Conservation (phyloP, 2,888 invertebrate genomes). For the Polymixis lichenea region DNA sequence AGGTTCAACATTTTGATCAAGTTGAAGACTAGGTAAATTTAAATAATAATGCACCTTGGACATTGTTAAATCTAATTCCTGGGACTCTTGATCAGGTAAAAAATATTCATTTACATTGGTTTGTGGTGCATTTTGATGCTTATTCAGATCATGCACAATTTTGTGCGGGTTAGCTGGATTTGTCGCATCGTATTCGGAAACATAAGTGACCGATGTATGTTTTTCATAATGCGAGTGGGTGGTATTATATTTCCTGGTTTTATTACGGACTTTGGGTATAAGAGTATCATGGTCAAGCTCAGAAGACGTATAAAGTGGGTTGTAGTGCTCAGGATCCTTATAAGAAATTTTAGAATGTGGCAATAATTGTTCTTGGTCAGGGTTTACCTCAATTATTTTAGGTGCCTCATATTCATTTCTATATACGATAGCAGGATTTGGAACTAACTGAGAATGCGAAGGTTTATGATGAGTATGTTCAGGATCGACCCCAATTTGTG, state of each 20-base stretch:
- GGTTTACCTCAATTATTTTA: constrained; percentile 6
- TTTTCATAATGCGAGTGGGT: constrained; percentile 19
- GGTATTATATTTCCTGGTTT: constrained; percentile 15
- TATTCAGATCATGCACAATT: not conserved
- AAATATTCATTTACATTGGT: not conserved
- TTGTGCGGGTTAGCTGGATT: not conserved
- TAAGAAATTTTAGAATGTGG: not conserved
- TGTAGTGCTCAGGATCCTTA: not conserved
- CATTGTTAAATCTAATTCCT: constrained; percentile 6
- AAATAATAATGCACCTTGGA: constrained; percentile 25
- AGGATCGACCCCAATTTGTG: not conserved
- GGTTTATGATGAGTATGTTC: constrained; percentile 1
- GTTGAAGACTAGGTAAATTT: constrained; percentile 9
- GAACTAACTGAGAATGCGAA: not conserved
- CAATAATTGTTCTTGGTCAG: not conserved
- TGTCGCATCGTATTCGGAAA: constrained; percentile 5
- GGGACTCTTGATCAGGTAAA: constrained; percentile 8
- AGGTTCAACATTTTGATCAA: not conserved
- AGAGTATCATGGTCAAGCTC: not conserved
- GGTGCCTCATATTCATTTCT: constrained; percentile 19
- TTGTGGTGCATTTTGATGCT: not conserved
- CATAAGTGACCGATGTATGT: constrained; percentile 5
- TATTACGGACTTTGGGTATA: not conserved
- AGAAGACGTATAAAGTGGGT: not conserved
- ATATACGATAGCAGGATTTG: constrained; percentile 21